Conservation (phyloP, 2,888 invertebrate genomes). For the Sicus ferrugineus region DNA sequence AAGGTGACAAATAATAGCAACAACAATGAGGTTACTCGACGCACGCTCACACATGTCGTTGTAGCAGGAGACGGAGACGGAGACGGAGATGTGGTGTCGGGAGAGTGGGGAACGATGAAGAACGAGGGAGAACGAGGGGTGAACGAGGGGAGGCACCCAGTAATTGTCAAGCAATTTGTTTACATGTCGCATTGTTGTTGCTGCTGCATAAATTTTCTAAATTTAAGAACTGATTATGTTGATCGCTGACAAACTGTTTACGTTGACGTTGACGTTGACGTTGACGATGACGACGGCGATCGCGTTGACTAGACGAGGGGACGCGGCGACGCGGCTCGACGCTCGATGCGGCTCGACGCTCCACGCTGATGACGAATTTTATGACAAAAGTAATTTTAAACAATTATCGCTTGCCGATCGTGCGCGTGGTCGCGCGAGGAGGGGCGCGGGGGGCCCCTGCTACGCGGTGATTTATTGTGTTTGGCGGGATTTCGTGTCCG, state of each 20-base stretch:
- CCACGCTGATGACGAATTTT: constrained; percentile 16
- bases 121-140: neutral
- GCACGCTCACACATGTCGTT: constrained; percentile 27
- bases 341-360: too few species aligned
- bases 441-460: neutral
- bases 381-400: constrained; percentile 29
- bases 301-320: neutral
- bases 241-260: constrained; percentile 44
- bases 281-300: neutral
- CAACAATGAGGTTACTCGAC: constrained; percentile 21
- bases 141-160: neutral
- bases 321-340: neutral
- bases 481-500: neutral
- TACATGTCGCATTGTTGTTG: constrained; percentile 16
- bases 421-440: neutral
- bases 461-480: constrained; percentile 11
- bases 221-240: constrained; percentile 37
- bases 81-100: neutral
- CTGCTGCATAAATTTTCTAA: constrained; percentile 25
- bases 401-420: constrained; percentile 9
- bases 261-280: constrained; percentile 28
- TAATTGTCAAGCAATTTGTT: constrained; percentile 32
- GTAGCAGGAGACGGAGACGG: neutral
- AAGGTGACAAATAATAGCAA: constrained; percentile 46
- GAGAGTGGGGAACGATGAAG: neutral